Evolutionary conservation across 2,797 vertebrate species (phyloP), one percentile per base, ranked within the genome.

Genomic region (Epinephelus awoara): DNA sequence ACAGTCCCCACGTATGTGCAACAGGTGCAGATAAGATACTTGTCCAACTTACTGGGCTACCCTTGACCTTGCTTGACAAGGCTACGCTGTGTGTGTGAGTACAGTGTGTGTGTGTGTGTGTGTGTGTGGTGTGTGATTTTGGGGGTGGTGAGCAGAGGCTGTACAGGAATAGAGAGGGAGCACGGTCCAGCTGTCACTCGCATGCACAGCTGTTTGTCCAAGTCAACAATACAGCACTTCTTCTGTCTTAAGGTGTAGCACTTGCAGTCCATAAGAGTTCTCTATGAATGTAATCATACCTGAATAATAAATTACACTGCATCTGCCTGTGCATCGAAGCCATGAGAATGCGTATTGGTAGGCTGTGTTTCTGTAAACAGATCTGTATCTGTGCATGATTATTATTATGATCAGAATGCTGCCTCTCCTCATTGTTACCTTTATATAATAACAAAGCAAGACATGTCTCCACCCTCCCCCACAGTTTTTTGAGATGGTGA

Each of bases 401-500:
- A 6, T 47, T 18, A 19, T 14, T 47, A 17, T 42, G 50, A 49
- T 72, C 47, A 76, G 69, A 78, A 83, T 84, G 81, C 44, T 65
- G 72, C 49, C 55, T 71, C 10, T 69, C 74, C 75, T 88, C 29
- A 75, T 75, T 86, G 63, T 85, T 67, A 13, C 19, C 10, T 17
- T 42, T 50, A 15, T 27, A 3, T 19, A 63, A 57, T 71, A 58
- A 71, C 23, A 54, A 78, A 64, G 49, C 49, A 17, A 69, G 81
- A 57, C 38, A 46, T 64, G 51, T 77, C 55, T 78, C 47, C 72
- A 2, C 54, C 10, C 21, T 69, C 38, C 63, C 65, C 42, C 42
- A 38, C 82, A 96, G 96, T 94, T 94, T 84, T 74, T 95, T 6
- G 84, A 94, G 77, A 95, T 85, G 77, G 88, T 92, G 77, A 93